Percentiles rank a stretch among this genome's conserved stretches.
Evolutionary conservation across 2,888 invertebrate genomes (phyloP).

Genomic region (Lasioglossum pauxillum): DNA sequence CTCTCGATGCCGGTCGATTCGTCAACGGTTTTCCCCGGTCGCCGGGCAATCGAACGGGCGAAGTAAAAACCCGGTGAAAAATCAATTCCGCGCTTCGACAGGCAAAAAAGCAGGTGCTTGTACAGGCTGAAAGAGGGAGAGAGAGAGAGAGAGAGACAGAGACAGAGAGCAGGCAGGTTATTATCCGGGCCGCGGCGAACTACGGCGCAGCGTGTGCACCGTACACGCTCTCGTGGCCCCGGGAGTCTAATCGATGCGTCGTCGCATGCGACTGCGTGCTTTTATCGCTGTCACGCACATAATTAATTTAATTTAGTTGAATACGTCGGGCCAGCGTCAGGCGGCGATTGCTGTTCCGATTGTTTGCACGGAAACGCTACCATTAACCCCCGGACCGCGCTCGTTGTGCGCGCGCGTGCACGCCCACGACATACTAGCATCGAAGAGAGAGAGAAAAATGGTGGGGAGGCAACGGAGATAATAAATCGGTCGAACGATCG

Average conservation of each 20-base stretch:
- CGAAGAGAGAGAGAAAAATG: conserved; percentile 25
- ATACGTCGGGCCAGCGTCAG: conserved; percentile 78
- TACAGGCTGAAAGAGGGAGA: conserved; percentile 50
- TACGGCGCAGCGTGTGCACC: conserved; percentile 28
- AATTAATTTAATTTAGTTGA: conserved; percentile 85
- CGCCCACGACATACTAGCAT: conserved; percentile 61
- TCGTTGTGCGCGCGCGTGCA: conserved; percentile 57
- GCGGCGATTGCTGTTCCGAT: conserved; percentile 80
- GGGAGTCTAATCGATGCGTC: conserved; percentile 81
- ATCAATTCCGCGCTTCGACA: conserved; percentile 53
- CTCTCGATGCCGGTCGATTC: not conserved
- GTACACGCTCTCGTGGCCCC: conserved; percentile 53
- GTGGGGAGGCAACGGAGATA: conserved; percentile 22
- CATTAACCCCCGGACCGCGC: conserved; percentile 65
- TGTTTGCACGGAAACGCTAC: conserved; percentile 81
- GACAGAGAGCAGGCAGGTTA: conserved; percentile 44
- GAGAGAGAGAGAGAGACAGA: not conserved
- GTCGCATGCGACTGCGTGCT: conserved; percentile 82
- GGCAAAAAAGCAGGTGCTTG: conserved; percentile 63
- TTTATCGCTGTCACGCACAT: conserved; percentile 84
- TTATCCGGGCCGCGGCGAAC: conserved; percentile 53
- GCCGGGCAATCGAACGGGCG: not conserved
- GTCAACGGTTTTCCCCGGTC: not conserved
- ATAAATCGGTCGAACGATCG: conserved; percentile 50
- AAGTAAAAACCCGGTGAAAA: conserved; percentile 40